A percentile compares a stretch with the other conserved stretches of the same genome.
phyloP scores from a whole-genome alignment of 2,888 invertebrate species.

The Lathronympha strigana region DNA sequence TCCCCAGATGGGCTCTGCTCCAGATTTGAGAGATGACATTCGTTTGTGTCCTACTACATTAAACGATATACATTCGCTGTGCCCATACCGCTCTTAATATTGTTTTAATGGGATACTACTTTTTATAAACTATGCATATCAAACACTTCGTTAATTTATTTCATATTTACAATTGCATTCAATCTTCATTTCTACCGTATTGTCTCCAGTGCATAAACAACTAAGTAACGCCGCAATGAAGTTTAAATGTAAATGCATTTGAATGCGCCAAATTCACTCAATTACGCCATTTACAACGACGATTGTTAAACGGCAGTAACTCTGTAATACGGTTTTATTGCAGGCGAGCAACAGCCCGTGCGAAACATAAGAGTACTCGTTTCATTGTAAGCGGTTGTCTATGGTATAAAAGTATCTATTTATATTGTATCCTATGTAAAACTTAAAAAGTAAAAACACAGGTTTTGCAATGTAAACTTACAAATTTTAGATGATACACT shows the following conservation, averaged over 20 bases:
- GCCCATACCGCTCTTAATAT: too few species aligned
- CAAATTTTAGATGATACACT: too few species aligned
- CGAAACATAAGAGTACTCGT: background rate
- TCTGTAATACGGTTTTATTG: conserved; percentile 18
- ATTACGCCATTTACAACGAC: conserved; percentile 9
- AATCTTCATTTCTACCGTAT: background rate
- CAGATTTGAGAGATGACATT: too few species aligned
- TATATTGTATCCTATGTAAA: too few species aligned
- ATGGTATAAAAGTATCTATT: too few species aligned
- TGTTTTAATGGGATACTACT: background rate
- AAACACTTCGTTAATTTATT: background rate
- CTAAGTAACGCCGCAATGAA: conserved; percentile 15
- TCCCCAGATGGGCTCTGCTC: too few species aligned
- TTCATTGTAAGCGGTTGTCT: background rate
- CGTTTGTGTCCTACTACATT: too few species aligned
- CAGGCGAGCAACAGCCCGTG: background rate
- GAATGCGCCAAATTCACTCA: conserved; percentile 18
- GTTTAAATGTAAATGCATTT: conserved; percentile 23
- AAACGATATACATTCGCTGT: too few species aligned
- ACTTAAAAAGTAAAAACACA: too few species aligned
- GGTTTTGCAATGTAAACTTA: too few species aligned
- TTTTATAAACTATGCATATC: background rate
- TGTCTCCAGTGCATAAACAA: conserved; percentile 5
- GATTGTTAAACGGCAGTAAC: conserved; percentile 15
- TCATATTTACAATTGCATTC: conserved; percentile 7